Base-by-base conservation (phyloP, 2,113 vertebrate species). In the Thymallus thymallus region DNA sequence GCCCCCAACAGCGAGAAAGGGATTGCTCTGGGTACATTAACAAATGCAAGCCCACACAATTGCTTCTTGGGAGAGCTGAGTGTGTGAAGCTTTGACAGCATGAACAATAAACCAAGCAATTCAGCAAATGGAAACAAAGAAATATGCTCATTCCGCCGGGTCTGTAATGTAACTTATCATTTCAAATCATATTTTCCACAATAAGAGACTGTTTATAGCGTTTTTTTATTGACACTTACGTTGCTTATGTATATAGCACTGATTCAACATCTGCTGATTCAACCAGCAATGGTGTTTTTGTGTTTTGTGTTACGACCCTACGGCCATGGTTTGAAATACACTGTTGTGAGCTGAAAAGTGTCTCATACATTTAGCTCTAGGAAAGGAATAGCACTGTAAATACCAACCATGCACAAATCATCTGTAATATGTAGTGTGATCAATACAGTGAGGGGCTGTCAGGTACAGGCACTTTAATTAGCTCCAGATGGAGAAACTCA, bases 361-460 rank as follows among this genome's bases (percentile, higher is more conserved):
- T 71, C 73, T 72, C 69, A 65, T 18, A 51, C 16, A 51, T 68
- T 71, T 29, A 55, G 45, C 45, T 22, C 56, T 79, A 72, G 16
- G 60, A 78, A 80, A 79, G 72, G 66, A 76, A 78, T 61, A 63
- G 69, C 23, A 9, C 75, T 73, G 78, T 75, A 80, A 84, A 85
- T 80, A 78, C 76, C 82, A 85, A 78, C 79, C 77, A 76, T 79
- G 67, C 45, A 62, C 77, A 79, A 76, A 84, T 86, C 81, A 82
- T 79, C 77, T 82, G 77, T 78, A 85, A 82, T 84, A 78, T 82
- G 51, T 30, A 23, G 70, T 80, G 81, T 73, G 78, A 87, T 85
- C 79, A 84, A 84, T 85, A 78, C 81, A 70, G 75, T 74, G 84
- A 75, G 76, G 75, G 29, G 64, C 69, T 77, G 80, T 78, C 80